Evolutionary conservation across 37 sponge, comb jelly and placozoan genomes (phyloP), one percentile per base, ranked within the genome.

Genomic region (Hexactinellida sp.): DNA sequence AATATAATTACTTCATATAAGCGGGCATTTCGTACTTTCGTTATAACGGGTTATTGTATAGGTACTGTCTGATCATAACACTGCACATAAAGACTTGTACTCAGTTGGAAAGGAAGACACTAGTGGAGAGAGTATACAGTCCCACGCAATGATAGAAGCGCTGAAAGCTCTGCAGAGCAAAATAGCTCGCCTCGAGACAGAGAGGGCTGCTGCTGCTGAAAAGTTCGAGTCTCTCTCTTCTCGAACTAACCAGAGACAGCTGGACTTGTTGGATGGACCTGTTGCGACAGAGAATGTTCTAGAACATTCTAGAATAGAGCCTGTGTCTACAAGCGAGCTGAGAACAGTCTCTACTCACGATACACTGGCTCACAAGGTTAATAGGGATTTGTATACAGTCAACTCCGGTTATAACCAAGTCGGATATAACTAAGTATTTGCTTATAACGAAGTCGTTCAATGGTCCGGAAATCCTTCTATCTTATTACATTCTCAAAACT

Each of bases 111-210:
- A n/a, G 52, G 13, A 47, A 32, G 76, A 63, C 76, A 63, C 28
- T n/a, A 63, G 32, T 23, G 13, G 76, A 21, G 76, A 63, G 25
- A 10, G 30, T n/a, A 63, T 63, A 25, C 76, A 63, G 32, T 63
- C 76, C 34, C 28, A 63, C 3, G 92, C 88, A 16, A 41, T 91
- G 84, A 83, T 91, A 9, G 82, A 38, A 0, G 90, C 92, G 19
- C 82, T 92, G 90, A 89, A 88, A 82, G 84, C 90, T 19, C 88
- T 92, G 16, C 92, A 92, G 84, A 86, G 88, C 0, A 92, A 92
- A 85, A 87, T 92, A 32, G 37, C 83, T 39, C 36, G 37, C 0
- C 76, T 90, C n/a, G 92, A 92, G 82, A 36, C 85, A 21, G 92
- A 92, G 37, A 55, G 90, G 37, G 87, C 55, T 13, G 85, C 85